phyloP scores from a whole-genome alignment of 2,797 vertebrate genomes.

The Odontamblyopus lacepedii region DNA sequence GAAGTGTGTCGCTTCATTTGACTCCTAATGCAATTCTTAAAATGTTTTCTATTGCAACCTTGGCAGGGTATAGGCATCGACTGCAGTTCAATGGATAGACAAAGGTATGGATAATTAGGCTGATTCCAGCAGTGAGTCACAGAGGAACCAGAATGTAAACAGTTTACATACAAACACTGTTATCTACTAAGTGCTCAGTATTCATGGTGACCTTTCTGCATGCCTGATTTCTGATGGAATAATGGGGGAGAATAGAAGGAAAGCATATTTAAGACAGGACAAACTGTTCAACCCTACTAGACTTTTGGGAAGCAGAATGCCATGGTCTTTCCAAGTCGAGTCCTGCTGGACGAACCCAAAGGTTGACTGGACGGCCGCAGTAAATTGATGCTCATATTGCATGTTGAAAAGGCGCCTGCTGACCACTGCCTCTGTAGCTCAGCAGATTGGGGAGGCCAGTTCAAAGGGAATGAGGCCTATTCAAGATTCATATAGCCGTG shows the following conservation, averaged over 20 bases:
- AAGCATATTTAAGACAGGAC: conserved; percentile 37
- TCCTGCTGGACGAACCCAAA: conserved; percentile 59
- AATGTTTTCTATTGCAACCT: conserved; percentile 36
- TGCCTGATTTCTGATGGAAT: conserved; percentile 41
- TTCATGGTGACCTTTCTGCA: conserved; percentile 59
- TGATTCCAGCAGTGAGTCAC: conserved; percentile 22
- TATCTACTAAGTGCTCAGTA: conserved; percentile 45
- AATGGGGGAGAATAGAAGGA: conserved; percentile 38
- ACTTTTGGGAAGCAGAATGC: conserved; percentile 56
- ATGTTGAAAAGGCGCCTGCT: conserved; percentile 63
- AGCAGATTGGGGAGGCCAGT: conserved; percentile 41
- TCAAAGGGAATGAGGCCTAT: conserved; percentile 62
- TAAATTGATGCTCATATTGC: conserved; percentile 68
- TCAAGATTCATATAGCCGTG: conserved; percentile 46
- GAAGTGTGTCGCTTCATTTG: conserved; percentile 31
- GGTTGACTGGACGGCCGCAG: conserved; percentile 57
- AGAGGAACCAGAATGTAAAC: conserved; percentile 39
- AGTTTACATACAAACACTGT: conserved; percentile 48
- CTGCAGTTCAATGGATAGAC: conserved; percentile 15
- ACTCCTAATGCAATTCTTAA: conserved; percentile 34
- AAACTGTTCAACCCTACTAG: conserved; percentile 54
- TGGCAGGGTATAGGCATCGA: conserved; percentile 36
- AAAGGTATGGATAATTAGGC: conserved; percentile 18
- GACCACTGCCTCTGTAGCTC: conserved; percentile 49
- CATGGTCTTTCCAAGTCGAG: conserved; percentile 58